Percentiles rank a stretch among this genome's conserved stretches.
Conservation (phyloP, 2,113 vertebrate species). For the Myiagra hebetior region DNA sequence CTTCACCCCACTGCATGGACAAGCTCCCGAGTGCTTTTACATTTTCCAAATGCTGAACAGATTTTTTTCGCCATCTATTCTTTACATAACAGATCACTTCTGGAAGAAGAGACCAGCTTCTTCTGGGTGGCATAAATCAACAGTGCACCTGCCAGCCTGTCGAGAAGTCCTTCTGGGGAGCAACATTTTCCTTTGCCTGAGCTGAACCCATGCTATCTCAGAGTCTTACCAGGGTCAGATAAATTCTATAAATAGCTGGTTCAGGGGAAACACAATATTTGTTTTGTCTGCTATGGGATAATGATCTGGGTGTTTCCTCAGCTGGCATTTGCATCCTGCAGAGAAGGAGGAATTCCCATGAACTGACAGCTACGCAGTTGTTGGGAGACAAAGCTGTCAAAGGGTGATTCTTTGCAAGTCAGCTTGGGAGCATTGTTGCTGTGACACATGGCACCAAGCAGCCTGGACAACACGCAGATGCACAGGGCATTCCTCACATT, state of each 20-base stretch:
- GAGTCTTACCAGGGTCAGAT: background rate
- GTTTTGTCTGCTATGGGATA: slow-evolving; percentile 7
- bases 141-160: background rate
- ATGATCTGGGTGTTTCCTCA: background rate
- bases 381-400: slow-evolving; percentile 7
- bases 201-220: background rate
- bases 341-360: slow-evolving; percentile 49
- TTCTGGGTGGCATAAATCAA: background rate
- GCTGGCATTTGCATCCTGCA: background rate
- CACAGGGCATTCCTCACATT: slow-evolving; percentile 14
- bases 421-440: slow-evolving; percentile 42
- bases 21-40: background rate
- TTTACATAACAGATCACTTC: background rate
- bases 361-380: slow-evolving; percentile 24
- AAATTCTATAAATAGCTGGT: background rate
- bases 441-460: background rate
- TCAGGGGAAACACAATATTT: slow-evolving; percentile 20
- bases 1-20: background rate
- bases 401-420: slow-evolving; percentile 43
- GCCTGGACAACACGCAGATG: background rate
- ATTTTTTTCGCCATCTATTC: background rate
- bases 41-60: background rate
- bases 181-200: background rate
- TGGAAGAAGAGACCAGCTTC: background rate
- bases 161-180: background rate